Evolutionary conservation across 2,888 invertebrate genomes (phyloP).

Genomic region (Xestia c-nigrum): DNA sequence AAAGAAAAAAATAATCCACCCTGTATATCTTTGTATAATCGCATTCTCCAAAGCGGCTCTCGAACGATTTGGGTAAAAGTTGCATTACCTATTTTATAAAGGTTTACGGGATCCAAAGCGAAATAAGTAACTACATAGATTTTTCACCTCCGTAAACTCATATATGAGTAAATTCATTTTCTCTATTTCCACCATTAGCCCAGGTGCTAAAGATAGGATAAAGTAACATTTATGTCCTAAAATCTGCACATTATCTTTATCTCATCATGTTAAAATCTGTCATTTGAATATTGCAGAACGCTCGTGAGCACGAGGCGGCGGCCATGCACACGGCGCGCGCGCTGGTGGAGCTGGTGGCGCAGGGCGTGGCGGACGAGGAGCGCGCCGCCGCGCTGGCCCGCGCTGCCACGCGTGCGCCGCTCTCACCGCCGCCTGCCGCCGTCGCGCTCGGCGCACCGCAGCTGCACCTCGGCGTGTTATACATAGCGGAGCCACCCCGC

Average conservation of each 20-base stretch:
- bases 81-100: too few relatives aligned
- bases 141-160: neutral
- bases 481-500: slow-evolving; percentile 81
- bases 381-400: slow-evolving; percentile 85
- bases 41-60: too few relatives aligned
- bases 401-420: slow-evolving; percentile 83
- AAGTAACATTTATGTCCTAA: neutral
- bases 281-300: slow-evolving; percentile 74
- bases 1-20: too few relatives aligned
- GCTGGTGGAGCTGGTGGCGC: slow-evolving; percentile 85
- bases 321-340: slow-evolving; percentile 86
- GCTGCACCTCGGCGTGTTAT: slow-evolving; percentile 87
- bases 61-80: too few relatives aligned
- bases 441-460: slow-evolving; percentile 88
- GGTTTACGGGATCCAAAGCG: too few relatives aligned
- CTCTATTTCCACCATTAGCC: neutral
- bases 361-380: slow-evolving; percentile 83
- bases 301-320: slow-evolving; percentile 85
- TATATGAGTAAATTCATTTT: neutral
- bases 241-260: neutral
- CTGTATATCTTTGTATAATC: neutral
- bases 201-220: neutral
- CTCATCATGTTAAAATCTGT: neutral
- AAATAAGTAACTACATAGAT: too few relatives aligned
- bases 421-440: slow-evolving; percentile 84